A percentile compares a stretch with the other conserved stretches of the same genome.
phyloP scores from a whole-genome alignment of 2,113 vertebrate species.

The Eidolon helvum region DNA sequence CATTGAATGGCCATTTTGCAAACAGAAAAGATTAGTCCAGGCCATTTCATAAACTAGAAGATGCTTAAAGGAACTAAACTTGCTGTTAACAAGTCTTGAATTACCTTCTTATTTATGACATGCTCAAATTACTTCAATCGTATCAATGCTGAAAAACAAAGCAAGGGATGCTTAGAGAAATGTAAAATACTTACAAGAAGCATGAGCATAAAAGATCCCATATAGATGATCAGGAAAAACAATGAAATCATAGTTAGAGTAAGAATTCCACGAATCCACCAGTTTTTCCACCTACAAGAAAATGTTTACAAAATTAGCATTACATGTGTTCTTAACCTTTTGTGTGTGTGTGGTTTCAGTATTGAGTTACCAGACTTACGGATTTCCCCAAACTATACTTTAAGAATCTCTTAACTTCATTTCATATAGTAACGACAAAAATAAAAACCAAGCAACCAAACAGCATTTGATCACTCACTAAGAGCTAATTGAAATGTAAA shows the following conservation, averaged over 20 bases:
- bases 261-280: constrained; percentile 98
- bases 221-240: constrained; percentile 95
- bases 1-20: neutral
- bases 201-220: constrained; percentile 96
- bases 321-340: neutral
- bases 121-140: neutral
- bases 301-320: constrained; percentile 9
- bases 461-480: neutral
- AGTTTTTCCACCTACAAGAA: constrained; percentile 96
- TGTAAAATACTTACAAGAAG: constrained; percentile 86
- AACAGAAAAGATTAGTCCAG: neutral
- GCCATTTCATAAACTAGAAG: neutral
- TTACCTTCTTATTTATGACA: neutral
- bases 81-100: neutral
- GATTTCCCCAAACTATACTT: neutral
- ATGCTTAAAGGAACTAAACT: neutral
- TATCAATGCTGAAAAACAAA: neutral
- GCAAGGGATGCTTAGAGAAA: neutral
- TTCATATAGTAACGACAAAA: neutral
- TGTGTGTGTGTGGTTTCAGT: neutral
- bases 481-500: neutral
- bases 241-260: constrained; percentile 93
- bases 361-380: neutral
- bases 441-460: neutral
- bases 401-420: neutral